Conservation (phyloP, 92 coral and sea anemone species). For the Scolanthus callimorphus region DNA sequence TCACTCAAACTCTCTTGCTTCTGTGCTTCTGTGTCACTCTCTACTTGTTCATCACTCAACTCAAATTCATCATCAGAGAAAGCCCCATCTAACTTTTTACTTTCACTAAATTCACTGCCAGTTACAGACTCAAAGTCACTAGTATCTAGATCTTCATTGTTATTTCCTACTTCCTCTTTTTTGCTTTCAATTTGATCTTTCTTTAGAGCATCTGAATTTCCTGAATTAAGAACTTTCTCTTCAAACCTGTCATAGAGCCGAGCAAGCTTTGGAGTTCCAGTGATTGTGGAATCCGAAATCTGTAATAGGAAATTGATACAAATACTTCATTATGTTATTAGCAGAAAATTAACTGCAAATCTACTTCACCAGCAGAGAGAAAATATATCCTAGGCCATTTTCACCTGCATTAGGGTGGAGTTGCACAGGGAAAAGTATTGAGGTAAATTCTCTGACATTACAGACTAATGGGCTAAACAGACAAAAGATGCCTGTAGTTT, state of each 20-base stretch:
- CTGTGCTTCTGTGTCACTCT: conserved; percentile 38
- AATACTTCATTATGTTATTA: too few relatives aligned
- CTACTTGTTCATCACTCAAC: conserved; percentile 38
- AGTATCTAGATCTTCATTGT: conserved; percentile 18
- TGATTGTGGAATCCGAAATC: conserved; percentile 20
- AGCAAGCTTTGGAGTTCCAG: conserved; percentile 41
- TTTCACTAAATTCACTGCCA: background rate
- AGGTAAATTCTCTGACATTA: too few relatives aligned
- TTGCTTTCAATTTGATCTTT: too few relatives aligned
- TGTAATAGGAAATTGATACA: too few relatives aligned
- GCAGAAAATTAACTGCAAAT: too few relatives aligned
- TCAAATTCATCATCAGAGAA: conserved; percentile 21
- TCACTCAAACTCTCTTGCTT: conserved; percentile 33
- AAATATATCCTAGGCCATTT: too few relatives aligned
- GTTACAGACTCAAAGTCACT: conserved; percentile 12
- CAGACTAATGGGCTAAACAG: too few relatives aligned
- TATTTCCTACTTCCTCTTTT: background rate
- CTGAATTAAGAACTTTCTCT: conserved; percentile 20
- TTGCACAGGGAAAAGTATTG: too few relatives aligned
- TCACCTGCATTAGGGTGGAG: too few relatives aligned
- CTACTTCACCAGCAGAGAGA: too few relatives aligned
- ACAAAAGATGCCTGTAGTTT: too few relatives aligned
- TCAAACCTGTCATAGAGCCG: conserved; percentile 44
- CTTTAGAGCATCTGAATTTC: background rate
- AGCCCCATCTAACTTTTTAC: background rate